These are phyloP conservation scores for Colius striatus DNA, from an alignment of 2,113 vertebrate species.

Conservation along the genomic window DNA sequence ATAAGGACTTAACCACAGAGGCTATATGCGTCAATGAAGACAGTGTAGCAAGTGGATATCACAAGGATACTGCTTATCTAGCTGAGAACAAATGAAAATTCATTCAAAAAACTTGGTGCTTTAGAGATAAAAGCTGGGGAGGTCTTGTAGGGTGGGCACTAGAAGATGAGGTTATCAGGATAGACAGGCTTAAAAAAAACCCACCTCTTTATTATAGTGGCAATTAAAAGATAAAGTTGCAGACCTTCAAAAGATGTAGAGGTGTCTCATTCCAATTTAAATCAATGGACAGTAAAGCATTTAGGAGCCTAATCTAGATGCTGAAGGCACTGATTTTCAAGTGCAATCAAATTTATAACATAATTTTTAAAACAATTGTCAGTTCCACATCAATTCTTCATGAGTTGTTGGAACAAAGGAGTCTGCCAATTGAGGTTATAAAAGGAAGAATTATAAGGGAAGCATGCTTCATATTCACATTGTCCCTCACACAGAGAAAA, in stretches of 20 bases:
- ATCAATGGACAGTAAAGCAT: background rate
- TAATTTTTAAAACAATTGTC: background rate
- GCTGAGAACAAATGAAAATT: slow-evolving; percentile 34
- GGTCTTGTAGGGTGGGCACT: background rate
- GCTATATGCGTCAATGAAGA: slow-evolving; percentile 17
- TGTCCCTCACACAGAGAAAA: background rate
- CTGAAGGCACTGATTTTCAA: background rate
- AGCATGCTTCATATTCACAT: background rate
- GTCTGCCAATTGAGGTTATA: background rate
- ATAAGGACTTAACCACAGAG: slow-evolving; percentile 17
- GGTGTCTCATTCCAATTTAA: background rate
- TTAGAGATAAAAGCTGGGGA: slow-evolving; percentile 41
- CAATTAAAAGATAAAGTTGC: slow-evolving; percentile 5
- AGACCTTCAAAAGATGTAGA: slow-evolving; percentile 7
- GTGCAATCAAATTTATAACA: background rate
- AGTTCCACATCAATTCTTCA: background rate
- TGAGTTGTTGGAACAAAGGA: background rate
- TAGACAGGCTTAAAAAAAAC: background rate
- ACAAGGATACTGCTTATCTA: slow-evolving; percentile 52
- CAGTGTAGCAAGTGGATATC: slow-evolving; percentile 19
- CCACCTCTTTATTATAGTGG: background rate
- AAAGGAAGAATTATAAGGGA: background rate
- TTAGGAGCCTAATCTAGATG: background rate
- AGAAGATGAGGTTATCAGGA: slow-evolving; percentile 20
- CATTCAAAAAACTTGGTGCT: slow-evolving; percentile 19